Percentiles rank a stretch among this genome's conserved stretches.
phyloP scores from a whole-genome alignment of 1,140 invertebrate genomes.

The Trichomalopsis sarcophagae region DNA sequence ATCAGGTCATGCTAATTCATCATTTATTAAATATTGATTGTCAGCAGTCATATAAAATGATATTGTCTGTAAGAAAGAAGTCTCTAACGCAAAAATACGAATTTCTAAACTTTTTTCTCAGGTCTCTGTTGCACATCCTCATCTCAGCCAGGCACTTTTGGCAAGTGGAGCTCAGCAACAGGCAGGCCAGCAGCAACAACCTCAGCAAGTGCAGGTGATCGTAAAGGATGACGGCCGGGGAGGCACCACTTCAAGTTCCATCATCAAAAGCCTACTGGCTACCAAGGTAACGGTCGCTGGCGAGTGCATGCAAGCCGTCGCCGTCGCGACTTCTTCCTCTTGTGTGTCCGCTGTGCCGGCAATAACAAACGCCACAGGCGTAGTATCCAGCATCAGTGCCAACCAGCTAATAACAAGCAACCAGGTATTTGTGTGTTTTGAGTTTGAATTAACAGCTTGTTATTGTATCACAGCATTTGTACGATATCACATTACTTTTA shows the following conservation, averaged over 20 bases:
- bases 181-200: conserved; percentile 54
- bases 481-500: conserved; percentile 1
- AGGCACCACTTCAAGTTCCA: conserved; percentile 76
- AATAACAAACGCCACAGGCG: conserved; percentile 75
- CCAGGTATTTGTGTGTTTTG: conserved; percentile 70
- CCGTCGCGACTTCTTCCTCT: conserved; percentile 50
- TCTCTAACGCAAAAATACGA: neutral
- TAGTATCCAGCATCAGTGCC: conserved; percentile 75
- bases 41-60: neutral
- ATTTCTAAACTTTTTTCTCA: conserved; percentile 52
- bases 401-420: conserved; percentile 75
- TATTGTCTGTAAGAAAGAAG: neutral
- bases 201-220: conserved; percentile 65
- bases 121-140: conserved; percentile 79
- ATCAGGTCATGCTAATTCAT: neutral
- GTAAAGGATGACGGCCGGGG: conserved; percentile 67
- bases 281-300: conserved; percentile 84
- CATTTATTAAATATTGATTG: too few species aligned
- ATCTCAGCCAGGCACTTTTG: conserved; percentile 78
- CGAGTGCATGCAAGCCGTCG: conserved; percentile 77
- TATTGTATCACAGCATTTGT: neutral
- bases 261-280: conserved; percentile 90
- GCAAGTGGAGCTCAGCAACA: conserved; percentile 72
- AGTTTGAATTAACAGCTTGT: conserved; percentile 37
- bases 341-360: conserved; percentile 74